A percentile compares a stretch with the other conserved stretches of the same genome.
phyloP scores from a whole-genome alignment of 2,888 invertebrate genomes.

The Deilephila elpenor region DNA sequence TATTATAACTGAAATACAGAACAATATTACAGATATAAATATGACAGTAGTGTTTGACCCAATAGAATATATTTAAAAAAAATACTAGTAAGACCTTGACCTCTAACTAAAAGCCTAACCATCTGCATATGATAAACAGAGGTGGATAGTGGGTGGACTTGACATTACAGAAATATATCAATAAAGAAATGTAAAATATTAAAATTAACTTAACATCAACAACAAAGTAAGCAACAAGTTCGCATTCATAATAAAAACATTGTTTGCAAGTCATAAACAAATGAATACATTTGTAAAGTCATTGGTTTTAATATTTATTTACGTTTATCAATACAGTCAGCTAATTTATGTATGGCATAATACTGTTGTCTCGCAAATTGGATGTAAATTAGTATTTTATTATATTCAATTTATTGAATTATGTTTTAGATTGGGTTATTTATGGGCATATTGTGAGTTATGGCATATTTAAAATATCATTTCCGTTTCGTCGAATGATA shows the following conservation, averaged over 20 bases:
- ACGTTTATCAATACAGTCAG: background rate
- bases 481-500: background rate
- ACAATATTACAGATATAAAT: too few relatives aligned
- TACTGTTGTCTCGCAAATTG: background rate
- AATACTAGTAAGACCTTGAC: too few relatives aligned
- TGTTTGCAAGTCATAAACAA: slow-evolving; percentile 22
- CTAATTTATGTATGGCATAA: slow-evolving; percentile 16
- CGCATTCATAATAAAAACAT: slow-evolving; percentile 7
- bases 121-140: background rate
- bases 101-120: too few relatives aligned
- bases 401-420: background rate
- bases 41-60: too few relatives aligned
- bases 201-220: background rate
- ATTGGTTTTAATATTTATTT: slow-evolving; percentile 22
- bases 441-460: background rate
- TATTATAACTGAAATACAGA: too few relatives aligned
- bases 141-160: background rate
- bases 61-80: too few relatives aligned
- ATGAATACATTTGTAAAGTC: slow-evolving; percentile 16
- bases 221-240: background rate
- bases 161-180: background rate
- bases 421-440: background rate
- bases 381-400: slow-evolving; percentile 2
- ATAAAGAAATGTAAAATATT: background rate
- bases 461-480: background rate